Conservation (phyloP, 2,113 vertebrate genomes). For the Rhadina sibilatrix region DNA sequence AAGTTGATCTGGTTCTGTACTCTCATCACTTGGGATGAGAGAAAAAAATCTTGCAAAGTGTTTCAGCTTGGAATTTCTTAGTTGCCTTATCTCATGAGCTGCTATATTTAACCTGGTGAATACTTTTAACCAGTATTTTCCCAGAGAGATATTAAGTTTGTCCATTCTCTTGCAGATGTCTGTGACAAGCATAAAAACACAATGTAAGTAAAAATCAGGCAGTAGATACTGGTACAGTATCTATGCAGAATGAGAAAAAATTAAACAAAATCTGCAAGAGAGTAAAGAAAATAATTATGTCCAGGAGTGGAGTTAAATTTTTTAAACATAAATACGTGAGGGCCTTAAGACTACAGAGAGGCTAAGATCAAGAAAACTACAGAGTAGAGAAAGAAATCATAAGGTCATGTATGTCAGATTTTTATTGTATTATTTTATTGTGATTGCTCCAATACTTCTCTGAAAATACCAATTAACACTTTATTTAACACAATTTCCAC, state of each 20-base stretch:
- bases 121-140: background rate
- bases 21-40: background rate
- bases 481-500: background rate
- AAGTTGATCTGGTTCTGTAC: background rate
- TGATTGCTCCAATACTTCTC: background rate
- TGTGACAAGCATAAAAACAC: accelerated
- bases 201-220: background rate
- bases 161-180: background rate
- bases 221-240: background rate
- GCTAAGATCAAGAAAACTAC: background rate
- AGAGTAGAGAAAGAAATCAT: background rate
- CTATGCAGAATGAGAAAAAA: background rate
- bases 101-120: background rate
- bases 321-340: background rate
- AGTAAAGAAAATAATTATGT: background rate
- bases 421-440: background rate
- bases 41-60: background rate
- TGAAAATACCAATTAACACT: background rate
- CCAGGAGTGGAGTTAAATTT: background rate
- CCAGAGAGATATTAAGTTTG: background rate
- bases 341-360: background rate
- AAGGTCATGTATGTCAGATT: background rate
- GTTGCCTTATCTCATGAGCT: background rate
- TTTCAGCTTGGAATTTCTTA: background rate
- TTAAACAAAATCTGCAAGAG: background rate